These are phyloP conservation scores for Tenthredo distinguenda DNA, from an alignment of 2,888 invertebrate species.

Conservation along the genomic window DNA sequence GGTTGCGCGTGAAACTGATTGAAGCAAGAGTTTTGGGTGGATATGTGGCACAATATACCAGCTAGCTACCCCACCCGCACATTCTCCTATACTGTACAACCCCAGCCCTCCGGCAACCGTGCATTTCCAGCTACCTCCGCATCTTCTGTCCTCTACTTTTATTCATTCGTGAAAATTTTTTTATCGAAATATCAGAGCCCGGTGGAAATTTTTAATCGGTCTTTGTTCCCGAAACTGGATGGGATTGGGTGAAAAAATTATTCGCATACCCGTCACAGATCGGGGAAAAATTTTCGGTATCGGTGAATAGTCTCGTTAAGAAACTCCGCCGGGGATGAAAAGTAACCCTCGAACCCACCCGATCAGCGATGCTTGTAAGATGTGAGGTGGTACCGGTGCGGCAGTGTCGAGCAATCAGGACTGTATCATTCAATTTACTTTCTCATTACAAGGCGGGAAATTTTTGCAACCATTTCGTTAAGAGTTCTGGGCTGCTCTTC, in stretches of 20 bases:
- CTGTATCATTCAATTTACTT: constrained; percentile 62
- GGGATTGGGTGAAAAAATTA: neutral
- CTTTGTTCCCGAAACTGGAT: neutral
- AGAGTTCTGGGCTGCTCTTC: constrained; percentile 14
- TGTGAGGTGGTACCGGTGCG: neutral
- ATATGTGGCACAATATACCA: neutral
- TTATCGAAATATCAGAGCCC: neutral
- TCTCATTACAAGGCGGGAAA: constrained; percentile 51
- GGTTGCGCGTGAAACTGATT: constrained; percentile 27
- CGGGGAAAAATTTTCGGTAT: neutral
- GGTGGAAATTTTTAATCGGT: neutral
- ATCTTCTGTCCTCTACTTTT: neutral
- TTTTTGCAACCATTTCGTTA: constrained; percentile 30
- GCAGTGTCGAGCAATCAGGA: constrained; percentile 60
- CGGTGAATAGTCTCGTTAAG: neutral
- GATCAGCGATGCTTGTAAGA: neutral
- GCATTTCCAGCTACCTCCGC: neutral
- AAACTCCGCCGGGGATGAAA: neutral
- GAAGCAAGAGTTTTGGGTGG: constrained; percentile 37
- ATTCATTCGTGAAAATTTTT: neutral
- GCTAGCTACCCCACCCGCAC: neutral
- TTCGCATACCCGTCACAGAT: neutral
- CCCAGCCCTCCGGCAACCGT: neutral
- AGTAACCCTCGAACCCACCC: neutral
- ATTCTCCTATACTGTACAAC: neutral